phyloP scores from a whole-genome alignment of 2,797 vertebrate genomes.

The Typhlichthys subterraneus region DNA sequence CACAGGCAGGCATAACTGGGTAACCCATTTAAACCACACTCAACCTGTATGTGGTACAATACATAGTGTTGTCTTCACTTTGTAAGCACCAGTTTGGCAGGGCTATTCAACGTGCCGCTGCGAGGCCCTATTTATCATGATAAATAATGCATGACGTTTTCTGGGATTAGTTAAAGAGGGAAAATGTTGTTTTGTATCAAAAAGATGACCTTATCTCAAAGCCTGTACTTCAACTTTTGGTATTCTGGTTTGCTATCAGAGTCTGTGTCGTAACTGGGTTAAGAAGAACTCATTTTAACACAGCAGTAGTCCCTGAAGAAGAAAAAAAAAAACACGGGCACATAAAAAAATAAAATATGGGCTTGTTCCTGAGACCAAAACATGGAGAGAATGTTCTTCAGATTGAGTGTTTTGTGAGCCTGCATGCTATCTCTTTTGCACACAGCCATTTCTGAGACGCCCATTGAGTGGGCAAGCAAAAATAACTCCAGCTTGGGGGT shows the following conservation, averaged over 20 bases:
- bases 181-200: too few species aligned
- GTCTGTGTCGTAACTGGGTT: too few species aligned
- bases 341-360: background rate
- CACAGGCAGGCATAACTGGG: conserved; percentile 23
- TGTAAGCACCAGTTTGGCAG: conserved; percentile 7
- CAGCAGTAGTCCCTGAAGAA: background rate
- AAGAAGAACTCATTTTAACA: background rate
- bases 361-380: conserved; percentile 12
- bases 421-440: conserved; percentile 28
- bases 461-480: conserved; percentile 49
- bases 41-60: conserved; percentile 10
- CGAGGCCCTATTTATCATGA: background rate
- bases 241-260: too few species aligned
- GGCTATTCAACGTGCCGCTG: too few species aligned
- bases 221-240: too few species aligned
- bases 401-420: conserved; percentile 23
- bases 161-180: conserved; percentile 1
- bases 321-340: background rate
- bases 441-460: conserved; percentile 38
- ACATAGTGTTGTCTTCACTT: conserved; percentile 6
- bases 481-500: conserved; percentile 65
- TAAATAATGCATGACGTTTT: conserved; percentile 5
- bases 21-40: conserved; percentile 24
- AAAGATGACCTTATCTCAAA: too few species aligned
- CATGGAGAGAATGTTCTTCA: conserved; percentile 17